phyloP scores from a whole-genome alignment of 2,797 vertebrate genomes.

The Syncerus caffer region DNA sequence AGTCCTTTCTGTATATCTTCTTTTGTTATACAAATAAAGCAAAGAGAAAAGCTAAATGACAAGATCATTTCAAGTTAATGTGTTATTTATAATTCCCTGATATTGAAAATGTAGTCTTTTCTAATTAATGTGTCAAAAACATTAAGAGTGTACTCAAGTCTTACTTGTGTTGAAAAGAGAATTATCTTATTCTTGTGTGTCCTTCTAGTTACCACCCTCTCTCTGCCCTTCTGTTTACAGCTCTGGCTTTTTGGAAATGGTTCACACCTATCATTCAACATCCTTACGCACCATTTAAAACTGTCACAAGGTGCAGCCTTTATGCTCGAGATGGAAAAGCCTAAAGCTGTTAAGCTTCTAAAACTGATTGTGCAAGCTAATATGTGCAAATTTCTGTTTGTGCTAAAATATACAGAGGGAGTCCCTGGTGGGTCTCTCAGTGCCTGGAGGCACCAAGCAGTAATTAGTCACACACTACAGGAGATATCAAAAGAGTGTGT shows the following conservation, averaged over 20 bases:
- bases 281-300: not conserved
- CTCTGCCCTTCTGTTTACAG: not conserved
- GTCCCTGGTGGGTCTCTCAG: not conserved
- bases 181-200: not conserved
- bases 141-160: not conserved
- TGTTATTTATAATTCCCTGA: not conserved
- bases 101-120: not conserved
- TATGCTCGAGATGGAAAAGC: not conserved
- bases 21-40: not conserved
- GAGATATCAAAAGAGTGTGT: not conserved
- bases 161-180: not conserved
- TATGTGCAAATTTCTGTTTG: not conserved
- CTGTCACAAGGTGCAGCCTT: not conserved
- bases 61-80: not conserved
- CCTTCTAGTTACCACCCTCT: not conserved
- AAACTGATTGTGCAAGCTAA: not conserved
- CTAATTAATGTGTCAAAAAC: slow-evolving; percentile 43
- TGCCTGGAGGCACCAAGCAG: not conserved
- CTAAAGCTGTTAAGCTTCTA: not conserved
- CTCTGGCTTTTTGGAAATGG: not conserved
- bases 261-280: not conserved
- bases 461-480: not conserved
- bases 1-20: not conserved
- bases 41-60: not conserved
- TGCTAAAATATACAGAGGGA: not conserved